Base-by-base conservation (phyloP, 2,888 invertebrate species). In the Gibbula magus region DNA sequence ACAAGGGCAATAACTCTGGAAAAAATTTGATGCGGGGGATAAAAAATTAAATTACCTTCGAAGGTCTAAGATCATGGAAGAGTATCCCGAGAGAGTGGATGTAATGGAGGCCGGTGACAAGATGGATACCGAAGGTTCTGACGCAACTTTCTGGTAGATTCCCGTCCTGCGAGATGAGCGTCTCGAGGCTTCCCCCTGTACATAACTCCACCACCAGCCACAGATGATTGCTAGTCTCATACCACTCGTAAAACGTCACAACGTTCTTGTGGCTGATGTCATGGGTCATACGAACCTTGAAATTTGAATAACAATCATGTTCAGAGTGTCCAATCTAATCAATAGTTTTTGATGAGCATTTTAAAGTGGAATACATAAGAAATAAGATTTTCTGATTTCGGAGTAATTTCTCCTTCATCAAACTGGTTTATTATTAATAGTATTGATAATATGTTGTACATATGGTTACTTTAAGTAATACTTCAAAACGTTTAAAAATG, bases 141-240 rank as follows among this genome's bases (percentile, higher is more conserved):
- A 93, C 89, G 16, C 92, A 89, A 74, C 89, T 89, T 83, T 93
- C 93, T 4, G 93, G 93, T 18, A 93, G 86, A 76, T 89, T 88
- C 51, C 88, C 88, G 81, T 93, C 93, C 81, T 93, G 92, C 5
- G 85, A 75, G 13, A 93, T 89, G 5, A 93, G 86, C 16, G 88
- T 89, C 74, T 92, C 90, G 18, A 93, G 86, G 81, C 90, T 92
- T 7, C 91, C 90, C 13, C 90, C 93, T 75, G 92, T 93, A 84
- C 93, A 93, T 18, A 93, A 88, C 82, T 93, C 93, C 22, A 93
- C 91, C 4, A 93, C 93, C 54, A 93, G 87, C 93, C 93, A 93
- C 45, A 93, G 85, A 81, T 93, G 93, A 82, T 93, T 93, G 80
- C 91, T 92, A 0, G 93, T 93, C 81, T 93, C 93, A 84, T 93